Percentiles rank a stretch among this genome's conserved stretches.
These are phyloP conservation scores for Drosophila micromelanica DNA, from an alignment of 1,140 invertebrate species.

Conservation along the genomic window DNA sequence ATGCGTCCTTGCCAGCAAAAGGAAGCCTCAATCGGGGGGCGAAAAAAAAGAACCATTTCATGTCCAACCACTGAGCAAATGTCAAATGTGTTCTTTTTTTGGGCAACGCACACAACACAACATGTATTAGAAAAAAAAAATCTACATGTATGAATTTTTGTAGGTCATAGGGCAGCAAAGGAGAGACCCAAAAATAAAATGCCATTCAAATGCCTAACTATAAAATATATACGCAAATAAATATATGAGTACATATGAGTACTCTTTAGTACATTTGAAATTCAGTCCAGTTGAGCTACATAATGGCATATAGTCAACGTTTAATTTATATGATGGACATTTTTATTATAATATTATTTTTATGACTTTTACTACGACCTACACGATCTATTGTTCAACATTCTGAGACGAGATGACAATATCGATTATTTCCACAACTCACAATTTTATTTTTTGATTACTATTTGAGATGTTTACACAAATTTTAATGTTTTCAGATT, in stretches of 20 bases:
- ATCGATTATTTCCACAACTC: no score
- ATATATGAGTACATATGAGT: slow-evolving; percentile 1
- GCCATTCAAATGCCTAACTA: background rate
- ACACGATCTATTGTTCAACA: background rate
- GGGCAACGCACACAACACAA: slow-evolving; percentile 10
- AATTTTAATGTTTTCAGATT: no score
- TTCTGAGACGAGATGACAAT: background rate
- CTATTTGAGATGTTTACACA: no score
- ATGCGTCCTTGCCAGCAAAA: slow-evolving; percentile 9
- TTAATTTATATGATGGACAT: slow-evolving; percentile 10
- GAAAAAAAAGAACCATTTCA: slow-evolving; percentile 36
- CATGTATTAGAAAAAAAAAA: slow-evolving; percentile 24
- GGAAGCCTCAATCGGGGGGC: background rate
- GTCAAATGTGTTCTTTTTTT: slow-evolving; percentile 50
- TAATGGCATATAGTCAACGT: background rate
- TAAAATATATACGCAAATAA: slow-evolving; percentile 6
- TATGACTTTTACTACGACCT: background rate
- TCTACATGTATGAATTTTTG: slow-evolving; percentile 23
- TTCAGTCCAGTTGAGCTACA: background rate
- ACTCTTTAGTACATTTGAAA: background rate
- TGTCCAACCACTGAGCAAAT: slow-evolving; percentile 44
- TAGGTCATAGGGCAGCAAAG: slow-evolving; percentile 54
- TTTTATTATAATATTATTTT: background rate
- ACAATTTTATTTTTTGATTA: no score
- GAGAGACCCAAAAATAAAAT: slow-evolving; percentile 16